Conservation (phyloP, 2,888 invertebrate genomes). For the Blera fallax region DNA sequence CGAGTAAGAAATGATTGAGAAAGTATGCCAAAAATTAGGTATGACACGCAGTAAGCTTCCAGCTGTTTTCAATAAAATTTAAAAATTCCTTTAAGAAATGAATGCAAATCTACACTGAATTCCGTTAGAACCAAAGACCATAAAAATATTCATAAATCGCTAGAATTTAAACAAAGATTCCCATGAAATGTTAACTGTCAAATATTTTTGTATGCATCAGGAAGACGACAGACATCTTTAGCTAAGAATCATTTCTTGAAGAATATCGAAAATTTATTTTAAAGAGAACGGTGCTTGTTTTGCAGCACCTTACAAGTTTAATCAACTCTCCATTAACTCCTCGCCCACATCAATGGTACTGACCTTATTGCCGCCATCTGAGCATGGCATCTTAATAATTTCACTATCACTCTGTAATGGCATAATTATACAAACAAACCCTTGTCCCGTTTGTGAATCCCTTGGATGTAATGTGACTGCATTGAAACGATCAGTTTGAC, state of each 20-base stretch:
- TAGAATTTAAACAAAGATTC: background rate
- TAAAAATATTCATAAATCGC: background rate
- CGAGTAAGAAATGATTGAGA: too few relatives aligned
- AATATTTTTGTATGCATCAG: slow-evolving; percentile 18
- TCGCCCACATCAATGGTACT: slow-evolving; percentile 81
- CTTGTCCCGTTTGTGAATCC: slow-evolving; percentile 90
- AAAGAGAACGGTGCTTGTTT: background rate
- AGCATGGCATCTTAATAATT: slow-evolving; percentile 79
- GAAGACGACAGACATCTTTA: slow-evolving; percentile 25
- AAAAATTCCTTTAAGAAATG: too few relatives aligned
- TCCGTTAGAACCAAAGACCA: background rate
- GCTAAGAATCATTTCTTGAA: slow-evolving; percentile 35
- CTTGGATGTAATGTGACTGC: slow-evolving; percentile 94
- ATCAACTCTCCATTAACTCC: slow-evolving; percentile 75
- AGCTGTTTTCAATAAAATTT: too few relatives aligned
- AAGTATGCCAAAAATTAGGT: too few relatives aligned
- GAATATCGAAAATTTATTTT: slow-evolving; percentile 50
- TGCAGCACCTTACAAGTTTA: slow-evolving; percentile 70
- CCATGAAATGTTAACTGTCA: background rate
- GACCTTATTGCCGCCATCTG: slow-evolving; percentile 80
- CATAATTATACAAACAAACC: slow-evolving; percentile 96
- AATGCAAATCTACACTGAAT: too few relatives aligned
- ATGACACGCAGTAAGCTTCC: too few relatives aligned
- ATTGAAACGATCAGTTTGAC: slow-evolving; percentile 89
- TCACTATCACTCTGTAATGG: slow-evolving; percentile 84